Evolutionary conservation across 2,797 vertebrate genomes (phyloP).

Genomic region (Chrysocyon brachyurus): DNA sequence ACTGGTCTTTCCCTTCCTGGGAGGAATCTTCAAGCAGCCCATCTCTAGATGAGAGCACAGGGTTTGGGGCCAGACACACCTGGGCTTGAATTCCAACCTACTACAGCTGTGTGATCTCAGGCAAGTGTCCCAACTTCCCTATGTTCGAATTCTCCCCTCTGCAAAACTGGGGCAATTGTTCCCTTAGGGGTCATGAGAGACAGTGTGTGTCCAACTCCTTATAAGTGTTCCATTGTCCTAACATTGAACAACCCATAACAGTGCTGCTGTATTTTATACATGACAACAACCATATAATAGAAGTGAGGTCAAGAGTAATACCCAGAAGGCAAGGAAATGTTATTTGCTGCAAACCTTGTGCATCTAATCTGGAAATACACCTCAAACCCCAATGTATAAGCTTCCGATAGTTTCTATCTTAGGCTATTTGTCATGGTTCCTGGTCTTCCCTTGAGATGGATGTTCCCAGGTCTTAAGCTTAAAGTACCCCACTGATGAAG

Average conservation of each 20-base stretch:
- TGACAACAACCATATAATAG: neutral
- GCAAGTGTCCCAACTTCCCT: neutral
- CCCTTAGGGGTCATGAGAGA: neutral
- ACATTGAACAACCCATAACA: neutral
- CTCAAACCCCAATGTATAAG: neutral
- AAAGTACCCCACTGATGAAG: neutral
- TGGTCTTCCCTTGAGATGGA: neutral
- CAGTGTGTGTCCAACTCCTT: neutral
- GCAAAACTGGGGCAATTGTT: neutral
- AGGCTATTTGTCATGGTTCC: neutral
- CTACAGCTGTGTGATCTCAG: neutral
- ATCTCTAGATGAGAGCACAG: neutral
- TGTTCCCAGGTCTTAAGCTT: neutral
- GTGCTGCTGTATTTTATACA: neutral
- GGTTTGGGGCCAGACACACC: neutral
- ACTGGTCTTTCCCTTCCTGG: neutral
- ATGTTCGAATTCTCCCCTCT: neutral
- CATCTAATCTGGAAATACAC: neutral
- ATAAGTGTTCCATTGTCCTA: neutral
- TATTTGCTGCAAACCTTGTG: neutral
- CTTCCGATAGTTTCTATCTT: neutral
- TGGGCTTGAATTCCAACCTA: neutral
- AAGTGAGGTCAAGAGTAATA: neutral
- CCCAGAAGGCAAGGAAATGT: neutral
- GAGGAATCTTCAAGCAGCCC: neutral